These are phyloP conservation scores for Anguilla japonica DNA, from an alignment of 2,113 vertebrate genomes.

Conservation along the genomic window DNA sequence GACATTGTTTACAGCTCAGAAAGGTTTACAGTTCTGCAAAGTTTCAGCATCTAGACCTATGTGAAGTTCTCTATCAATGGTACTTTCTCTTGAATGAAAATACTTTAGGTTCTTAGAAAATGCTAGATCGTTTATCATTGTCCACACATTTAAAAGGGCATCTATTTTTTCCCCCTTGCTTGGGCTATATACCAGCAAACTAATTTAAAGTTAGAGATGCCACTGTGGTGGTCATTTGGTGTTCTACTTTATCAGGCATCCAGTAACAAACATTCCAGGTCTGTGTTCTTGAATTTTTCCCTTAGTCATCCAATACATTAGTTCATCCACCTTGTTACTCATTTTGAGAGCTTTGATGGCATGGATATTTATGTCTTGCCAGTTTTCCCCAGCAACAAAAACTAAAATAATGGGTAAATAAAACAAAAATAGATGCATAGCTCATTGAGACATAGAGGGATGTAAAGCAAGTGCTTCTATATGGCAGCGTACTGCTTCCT, in stretches of 20 bases:
- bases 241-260: background rate
- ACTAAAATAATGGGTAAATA: background rate
- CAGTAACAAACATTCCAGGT: background rate
- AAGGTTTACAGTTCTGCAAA: background rate
- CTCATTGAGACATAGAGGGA: too few relatives aligned
- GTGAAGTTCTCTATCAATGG: background rate
- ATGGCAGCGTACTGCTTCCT: background rate
- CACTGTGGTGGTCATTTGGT: background rate
- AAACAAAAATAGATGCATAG: background rate
- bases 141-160: slow-evolving; percentile 2
- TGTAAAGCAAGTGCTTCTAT: too few relatives aligned
- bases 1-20: too few relatives aligned
- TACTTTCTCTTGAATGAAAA: background rate
- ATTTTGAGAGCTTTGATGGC: background rate
- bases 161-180: background rate
- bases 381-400: background rate
- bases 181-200: background rate
- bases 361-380: background rate
- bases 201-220: background rate
- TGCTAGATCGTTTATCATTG: background rate
- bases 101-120: background rate
- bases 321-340: background rate
- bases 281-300: background rate
- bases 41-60: background rate
- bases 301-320: background rate